These are phyloP conservation scores for Caenorhabditis inopinata DNA, from an alignment of 1,140 invertebrate genomes.

Conservation along the genomic window DNA sequence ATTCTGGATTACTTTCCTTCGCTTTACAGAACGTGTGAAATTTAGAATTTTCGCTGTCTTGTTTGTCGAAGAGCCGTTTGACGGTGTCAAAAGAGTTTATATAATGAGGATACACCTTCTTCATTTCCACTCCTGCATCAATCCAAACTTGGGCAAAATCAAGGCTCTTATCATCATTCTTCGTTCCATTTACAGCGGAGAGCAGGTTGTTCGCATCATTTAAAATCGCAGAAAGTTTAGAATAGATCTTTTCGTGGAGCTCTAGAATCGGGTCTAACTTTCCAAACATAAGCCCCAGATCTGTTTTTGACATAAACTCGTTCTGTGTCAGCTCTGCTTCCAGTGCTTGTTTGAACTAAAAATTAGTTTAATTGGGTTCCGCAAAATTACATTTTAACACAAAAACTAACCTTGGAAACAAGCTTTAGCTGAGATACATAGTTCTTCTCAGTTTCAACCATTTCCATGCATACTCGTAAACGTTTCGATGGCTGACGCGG, in stretches of 20 bases:
- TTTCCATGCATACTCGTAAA: slow-evolving; percentile 78
- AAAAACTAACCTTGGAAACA: slow-evolving; percentile 76
- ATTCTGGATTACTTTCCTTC: slow-evolving; percentile 75
- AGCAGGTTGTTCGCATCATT: neutral
- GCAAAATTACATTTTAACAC: no score
- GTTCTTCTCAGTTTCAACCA: slow-evolving; percentile 92
- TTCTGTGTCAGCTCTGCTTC: slow-evolving; percentile 79
- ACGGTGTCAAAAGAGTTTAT: slow-evolving; percentile 96
- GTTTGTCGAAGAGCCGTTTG: slow-evolving; percentile 84
- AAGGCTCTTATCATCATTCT: neutral
- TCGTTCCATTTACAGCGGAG: neutral
- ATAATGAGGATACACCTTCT: slow-evolving; percentile 92
- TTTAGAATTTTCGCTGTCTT: slow-evolving; percentile 84
- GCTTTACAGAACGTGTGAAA: slow-evolving; percentile 82
- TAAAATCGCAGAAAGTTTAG: neutral
- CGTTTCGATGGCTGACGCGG: slow-evolving; percentile 25
- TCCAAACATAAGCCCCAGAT: slow-evolving; percentile 92
- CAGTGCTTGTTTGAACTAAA: slow-evolving; percentile 86
- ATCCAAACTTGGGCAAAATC: slow-evolving; percentile 43
- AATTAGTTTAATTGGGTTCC: slow-evolving; percentile 14
- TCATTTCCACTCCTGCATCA: slow-evolving; percentile 71
- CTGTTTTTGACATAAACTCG: slow-evolving; percentile 81
- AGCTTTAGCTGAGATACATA: slow-evolving; percentile 91
- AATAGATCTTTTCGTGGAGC: slow-evolving; percentile 70
- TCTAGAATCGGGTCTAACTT: slow-evolving; percentile 90